phyloP scores from a whole-genome alignment of 2,113 vertebrate species.

The Nymphicus hollandicus region DNA sequence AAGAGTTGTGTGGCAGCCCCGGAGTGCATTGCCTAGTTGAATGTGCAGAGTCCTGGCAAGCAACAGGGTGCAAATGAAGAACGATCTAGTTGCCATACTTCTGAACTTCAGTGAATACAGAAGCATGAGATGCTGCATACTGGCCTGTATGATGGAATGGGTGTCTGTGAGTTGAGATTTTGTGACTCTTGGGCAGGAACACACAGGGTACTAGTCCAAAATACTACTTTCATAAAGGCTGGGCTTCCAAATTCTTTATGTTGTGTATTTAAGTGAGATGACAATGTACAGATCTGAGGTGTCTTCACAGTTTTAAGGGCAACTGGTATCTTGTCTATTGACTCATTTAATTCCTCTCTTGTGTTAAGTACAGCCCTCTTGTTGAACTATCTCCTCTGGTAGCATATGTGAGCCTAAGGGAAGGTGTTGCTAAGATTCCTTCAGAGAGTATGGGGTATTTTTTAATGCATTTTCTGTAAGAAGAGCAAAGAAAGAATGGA shows the following conservation, averaged over 20 bases:
- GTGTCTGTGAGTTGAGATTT: fast-evolving
- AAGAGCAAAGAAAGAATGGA: not conserved
- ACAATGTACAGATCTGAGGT: not conserved
- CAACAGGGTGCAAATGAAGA: not conserved
- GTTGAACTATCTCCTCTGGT: not conserved
- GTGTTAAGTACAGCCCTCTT: not conserved
- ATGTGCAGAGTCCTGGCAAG: not conserved
- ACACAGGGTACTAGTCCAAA: not conserved
- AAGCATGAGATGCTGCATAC: not conserved
- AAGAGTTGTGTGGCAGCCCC: not conserved
- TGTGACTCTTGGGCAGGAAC: not conserved
- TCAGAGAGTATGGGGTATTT: not conserved
- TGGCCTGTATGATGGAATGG: fast-evolving
- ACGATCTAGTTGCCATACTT: not conserved
- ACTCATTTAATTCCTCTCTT: not conserved
- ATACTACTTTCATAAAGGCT: not conserved
- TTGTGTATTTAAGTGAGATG: fast-evolving
- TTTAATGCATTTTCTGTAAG: not conserved
- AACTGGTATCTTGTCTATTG: not conserved
- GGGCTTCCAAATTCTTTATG: not conserved
- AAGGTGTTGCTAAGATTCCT: not conserved
- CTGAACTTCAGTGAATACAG: not conserved
- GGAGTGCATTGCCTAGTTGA: not conserved
- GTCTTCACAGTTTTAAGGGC: not conserved
- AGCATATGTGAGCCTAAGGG: not conserved